Evolutionary conservation across 2,888 invertebrate species (phyloP).

Genomic region (Catocala sponsa): DNA sequence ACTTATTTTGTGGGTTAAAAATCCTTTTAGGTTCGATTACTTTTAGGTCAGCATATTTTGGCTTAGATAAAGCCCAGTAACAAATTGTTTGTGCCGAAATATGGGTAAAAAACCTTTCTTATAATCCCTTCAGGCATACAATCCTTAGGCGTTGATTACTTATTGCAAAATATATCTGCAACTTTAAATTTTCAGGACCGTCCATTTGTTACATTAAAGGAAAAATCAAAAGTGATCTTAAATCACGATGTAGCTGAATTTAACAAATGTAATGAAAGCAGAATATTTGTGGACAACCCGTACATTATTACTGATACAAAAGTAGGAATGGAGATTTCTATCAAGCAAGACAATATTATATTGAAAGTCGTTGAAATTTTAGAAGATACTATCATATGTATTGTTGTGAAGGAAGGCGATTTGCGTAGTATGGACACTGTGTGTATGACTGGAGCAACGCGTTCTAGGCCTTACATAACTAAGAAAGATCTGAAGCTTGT

Average conservation of each 20-base stretch:
- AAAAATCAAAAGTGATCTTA: slow-evolving; percentile 49
- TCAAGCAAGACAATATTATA: slow-evolving; percentile 56
- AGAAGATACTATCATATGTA: slow-evolving; percentile 49
- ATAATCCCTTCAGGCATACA: too few relatives aligned
- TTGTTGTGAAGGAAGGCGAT: slow-evolving; percentile 56
- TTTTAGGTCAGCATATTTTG: too few relatives aligned
- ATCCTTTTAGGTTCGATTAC: too few relatives aligned
- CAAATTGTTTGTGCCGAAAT: too few relatives aligned
- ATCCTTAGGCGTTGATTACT: too few relatives aligned
- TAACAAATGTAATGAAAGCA: slow-evolving; percentile 56
- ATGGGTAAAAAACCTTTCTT: too few relatives aligned
- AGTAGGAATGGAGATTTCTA: slow-evolving; percentile 57
- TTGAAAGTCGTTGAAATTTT: slow-evolving; percentile 52
- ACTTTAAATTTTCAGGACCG: slow-evolving; percentile 44
- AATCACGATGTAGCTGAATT: slow-evolving; percentile 48
- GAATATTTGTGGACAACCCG: slow-evolving; percentile 63
- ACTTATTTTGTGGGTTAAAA: too few relatives aligned
- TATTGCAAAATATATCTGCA: too few relatives aligned
- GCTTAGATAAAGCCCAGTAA: too few relatives aligned
- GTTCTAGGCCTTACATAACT: slow-evolving; percentile 48
- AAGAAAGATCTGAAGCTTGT: slow-evolving; percentile 58
- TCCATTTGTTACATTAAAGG: slow-evolving; percentile 32
- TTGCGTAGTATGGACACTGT: slow-evolving; percentile 51
- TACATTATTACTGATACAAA: slow-evolving; percentile 50
- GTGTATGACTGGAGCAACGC: slow-evolving; percentile 48